Conservation (phyloP, 2,797 vertebrate species). For the Periparus ater region DNA sequence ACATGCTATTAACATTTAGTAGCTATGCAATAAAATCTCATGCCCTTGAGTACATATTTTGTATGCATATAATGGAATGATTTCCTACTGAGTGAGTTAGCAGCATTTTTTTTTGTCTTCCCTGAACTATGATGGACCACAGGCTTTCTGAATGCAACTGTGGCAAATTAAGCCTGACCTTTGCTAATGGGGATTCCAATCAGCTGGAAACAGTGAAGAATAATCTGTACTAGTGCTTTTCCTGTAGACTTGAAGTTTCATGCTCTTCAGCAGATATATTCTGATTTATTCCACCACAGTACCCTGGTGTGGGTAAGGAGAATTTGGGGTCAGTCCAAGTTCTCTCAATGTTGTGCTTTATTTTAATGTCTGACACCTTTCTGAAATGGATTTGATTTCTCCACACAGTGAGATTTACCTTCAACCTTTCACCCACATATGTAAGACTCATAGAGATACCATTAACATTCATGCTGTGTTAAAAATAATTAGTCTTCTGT, state of each 20-base stretch:
- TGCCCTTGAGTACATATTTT: conserved; percentile 16
- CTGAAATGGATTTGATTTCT: conserved; percentile 29
- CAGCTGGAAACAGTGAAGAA: conserved; percentile 35
- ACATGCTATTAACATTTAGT: conserved; percentile 14
- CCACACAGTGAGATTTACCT: neutral
- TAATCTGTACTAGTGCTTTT: neutral
- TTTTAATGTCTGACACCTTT: conserved; percentile 16
- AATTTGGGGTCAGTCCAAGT: neutral
- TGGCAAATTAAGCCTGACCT: conserved; percentile 55
- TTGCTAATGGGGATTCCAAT: conserved; percentile 34
- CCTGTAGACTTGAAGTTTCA: neutral
- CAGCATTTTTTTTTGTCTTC: neutral
- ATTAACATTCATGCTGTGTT: conserved; percentile 35
- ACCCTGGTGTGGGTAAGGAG: conserved; percentile 20
- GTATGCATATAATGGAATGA: conserved; percentile 15
- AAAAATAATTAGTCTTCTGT: conserved; percentile 39
- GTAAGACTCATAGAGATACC: neutral
- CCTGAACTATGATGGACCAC: neutral
- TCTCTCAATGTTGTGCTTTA: neutral
- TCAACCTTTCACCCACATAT: neutral
- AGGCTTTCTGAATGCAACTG: neutral
- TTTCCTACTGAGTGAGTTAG: conserved; percentile 30
- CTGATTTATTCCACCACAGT: conserved; percentile 8
- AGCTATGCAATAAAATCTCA: conserved; percentile 26
- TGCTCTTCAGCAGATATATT: conserved; percentile 2